A percentile compares a stretch with the other conserved stretches of the same genome.
Conservation (phyloP, 2,888 invertebrate species). For the Lithosia quadra region DNA sequence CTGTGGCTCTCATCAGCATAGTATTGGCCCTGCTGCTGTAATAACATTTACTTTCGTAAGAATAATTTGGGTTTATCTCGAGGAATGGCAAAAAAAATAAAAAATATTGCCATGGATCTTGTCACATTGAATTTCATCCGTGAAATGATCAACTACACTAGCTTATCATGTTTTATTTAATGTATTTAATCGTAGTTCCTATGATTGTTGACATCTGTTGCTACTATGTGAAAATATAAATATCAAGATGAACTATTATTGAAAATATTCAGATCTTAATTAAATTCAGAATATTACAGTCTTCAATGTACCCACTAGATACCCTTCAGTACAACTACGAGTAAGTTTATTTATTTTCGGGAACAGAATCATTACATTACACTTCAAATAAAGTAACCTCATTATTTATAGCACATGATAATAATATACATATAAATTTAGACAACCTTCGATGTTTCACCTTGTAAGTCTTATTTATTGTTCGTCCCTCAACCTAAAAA, state of each 20-base stretch:
- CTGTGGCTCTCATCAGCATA: not conserved
- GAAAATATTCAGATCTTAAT: too few relatives aligned
- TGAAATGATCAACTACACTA: not conserved
- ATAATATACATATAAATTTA: constrained; percentile 28
- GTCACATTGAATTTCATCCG: too few relatives aligned
- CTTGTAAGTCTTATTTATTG: constrained; percentile 47
- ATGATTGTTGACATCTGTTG: not conserved
- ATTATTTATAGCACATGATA: constrained; percentile 1
- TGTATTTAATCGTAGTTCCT: not conserved
- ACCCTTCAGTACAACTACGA: not conserved
- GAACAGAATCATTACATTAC: not conserved
- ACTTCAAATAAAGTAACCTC: not conserved
- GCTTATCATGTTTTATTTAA: not conserved
- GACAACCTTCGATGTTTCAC: constrained; percentile 42
- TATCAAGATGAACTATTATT: too few relatives aligned
- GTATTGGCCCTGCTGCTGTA: not conserved
- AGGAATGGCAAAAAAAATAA: not conserved
- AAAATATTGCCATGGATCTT: too few relatives aligned
- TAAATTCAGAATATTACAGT: too few relatives aligned
- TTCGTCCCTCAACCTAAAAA: constrained; percentile 61
- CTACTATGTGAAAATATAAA: not conserved
- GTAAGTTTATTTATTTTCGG: not conserved
- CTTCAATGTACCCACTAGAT: too few relatives aligned
- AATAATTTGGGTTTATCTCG: not conserved
- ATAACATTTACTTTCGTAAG: not conserved